Evolutionary conservation across 2,888 invertebrate species (phyloP).

Genomic region (Pollenia labialis): DNA sequence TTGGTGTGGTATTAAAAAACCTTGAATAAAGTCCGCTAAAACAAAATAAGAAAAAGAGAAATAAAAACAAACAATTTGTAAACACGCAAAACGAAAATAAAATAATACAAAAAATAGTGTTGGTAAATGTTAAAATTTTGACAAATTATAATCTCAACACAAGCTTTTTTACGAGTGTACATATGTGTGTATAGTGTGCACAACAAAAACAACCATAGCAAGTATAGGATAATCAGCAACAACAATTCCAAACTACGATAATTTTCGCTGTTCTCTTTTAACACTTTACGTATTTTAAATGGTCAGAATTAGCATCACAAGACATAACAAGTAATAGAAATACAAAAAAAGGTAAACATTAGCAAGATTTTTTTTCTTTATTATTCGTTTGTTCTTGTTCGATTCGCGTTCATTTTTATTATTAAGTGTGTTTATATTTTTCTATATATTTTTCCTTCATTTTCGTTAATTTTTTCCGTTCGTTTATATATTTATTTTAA

Average conservation of each 20-base stretch:
- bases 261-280: constrained; percentile 45
- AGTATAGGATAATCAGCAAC: constrained; percentile 63
- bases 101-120: constrained; percentile 55
- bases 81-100: constrained; percentile 52
- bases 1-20: constrained; percentile 53
- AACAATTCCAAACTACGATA: constrained; percentile 29
- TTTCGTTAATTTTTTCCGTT: constrained; percentile 23
- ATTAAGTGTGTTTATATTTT: constrained; percentile 51
- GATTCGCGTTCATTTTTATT: constrained; percentile 40
- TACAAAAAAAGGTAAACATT: constrained; percentile 70
- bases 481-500: constrained; percentile 46
- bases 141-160: constrained; percentile 23
- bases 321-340: constrained; percentile 65
- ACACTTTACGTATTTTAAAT: constrained; percentile 39
- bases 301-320: constrained; percentile 69
- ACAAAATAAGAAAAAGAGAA: constrained; percentile 51
- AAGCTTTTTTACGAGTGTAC: background rate
- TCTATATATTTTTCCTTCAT: constrained; percentile 5
- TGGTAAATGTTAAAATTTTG: constrained; percentile 41
- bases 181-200: background rate
- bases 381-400: constrained; percentile 33
- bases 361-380: constrained; percentile 34
- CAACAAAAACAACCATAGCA: constrained; percentile 35
- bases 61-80: constrained; percentile 57
- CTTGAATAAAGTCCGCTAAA: constrained; percentile 68